Conservation (phyloP, 1,140 invertebrate genomes). For the Orchesella cincta region DNA sequence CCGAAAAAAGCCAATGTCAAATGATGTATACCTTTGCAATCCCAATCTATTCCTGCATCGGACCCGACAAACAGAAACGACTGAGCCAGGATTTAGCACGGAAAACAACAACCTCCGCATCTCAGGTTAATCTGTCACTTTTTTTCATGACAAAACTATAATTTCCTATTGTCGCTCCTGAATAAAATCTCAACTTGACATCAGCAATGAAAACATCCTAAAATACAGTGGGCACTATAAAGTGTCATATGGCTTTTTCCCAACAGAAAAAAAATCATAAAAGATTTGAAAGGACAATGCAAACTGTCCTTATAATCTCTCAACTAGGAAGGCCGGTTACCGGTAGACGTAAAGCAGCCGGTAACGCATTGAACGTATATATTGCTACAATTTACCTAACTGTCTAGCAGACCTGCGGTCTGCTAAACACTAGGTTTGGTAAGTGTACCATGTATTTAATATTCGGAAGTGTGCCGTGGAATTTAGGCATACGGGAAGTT, state of each 20-base stretch:
- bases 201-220: slow-evolving; percentile 21
- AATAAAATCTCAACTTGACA: slow-evolving; percentile 27
- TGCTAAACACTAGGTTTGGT: no score
- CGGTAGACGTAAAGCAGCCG: no score
- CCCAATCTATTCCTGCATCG: background rate
- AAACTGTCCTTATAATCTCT: background rate
- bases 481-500: no score
- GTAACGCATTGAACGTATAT: no score
- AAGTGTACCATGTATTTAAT: no score
- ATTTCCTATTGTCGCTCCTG: slow-evolving; percentile 18
- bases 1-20: slow-evolving; percentile 3
- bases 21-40: background rate
- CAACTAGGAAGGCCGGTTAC: no score
- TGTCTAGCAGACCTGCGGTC: no score
- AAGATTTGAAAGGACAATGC: no score
- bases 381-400: no score
- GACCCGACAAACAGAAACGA: slow-evolving; percentile 17
- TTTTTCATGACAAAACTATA: slow-evolving; percentile 10
- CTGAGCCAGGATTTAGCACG: background rate
- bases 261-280: background rate
- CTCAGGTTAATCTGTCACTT: slow-evolving; percentile 22
- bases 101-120: slow-evolving; percentile 7
- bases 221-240: no score
- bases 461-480: no score
- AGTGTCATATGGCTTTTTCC: slow-evolving; percentile 24